These are phyloP conservation scores for Eilema depressum DNA, from an alignment of 2,888 invertebrate species.

Conservation along the genomic window DNA sequence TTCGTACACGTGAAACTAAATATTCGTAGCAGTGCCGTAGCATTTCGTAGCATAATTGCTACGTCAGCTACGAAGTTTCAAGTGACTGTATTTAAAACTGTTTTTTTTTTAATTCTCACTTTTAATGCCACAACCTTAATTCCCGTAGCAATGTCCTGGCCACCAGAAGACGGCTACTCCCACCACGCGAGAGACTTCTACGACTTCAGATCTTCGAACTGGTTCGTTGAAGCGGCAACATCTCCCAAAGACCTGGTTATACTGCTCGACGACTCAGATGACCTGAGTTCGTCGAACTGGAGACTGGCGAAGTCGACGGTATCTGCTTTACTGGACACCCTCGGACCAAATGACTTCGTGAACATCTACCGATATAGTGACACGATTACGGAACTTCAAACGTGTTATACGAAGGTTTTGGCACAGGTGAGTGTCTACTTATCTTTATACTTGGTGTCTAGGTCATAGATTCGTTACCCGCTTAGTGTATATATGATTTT, in stretches of 20 bases:
- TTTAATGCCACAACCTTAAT: not conserved
- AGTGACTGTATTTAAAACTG: not conserved
- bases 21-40: not conserved
- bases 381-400: slow-evolving; percentile 92
- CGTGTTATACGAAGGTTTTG: slow-evolving; percentile 96
- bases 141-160: slow-evolving; percentile 92
- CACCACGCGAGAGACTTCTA: slow-evolving; percentile 94
- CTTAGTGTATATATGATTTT: not conserved
- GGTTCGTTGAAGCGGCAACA: slow-evolving; percentile 99
- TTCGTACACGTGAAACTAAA: not conserved
- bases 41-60: not conserved
- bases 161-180: slow-evolving; percentile 92
- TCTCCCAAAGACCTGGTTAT: slow-evolving; percentile 99
- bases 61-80: not conserved
- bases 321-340: slow-evolving; percentile 95
- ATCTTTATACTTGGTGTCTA: not conserved
- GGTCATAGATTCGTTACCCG: not conserved
- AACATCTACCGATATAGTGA: slow-evolving; percentile 97
- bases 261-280: slow-evolving; percentile 96
- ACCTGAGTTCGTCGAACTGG: slow-evolving; percentile 94
- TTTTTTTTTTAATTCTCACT: not conserved
- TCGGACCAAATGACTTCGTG: slow-evolving; percentile 98
- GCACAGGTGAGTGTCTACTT: slow-evolving; percentile 89
- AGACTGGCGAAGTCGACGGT: slow-evolving; percentile 96
- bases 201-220: slow-evolving; percentile 97